Evolutionary conservation across 2,888 invertebrate genomes (phyloP).

Genomic region (Eulithis prunata): DNA sequence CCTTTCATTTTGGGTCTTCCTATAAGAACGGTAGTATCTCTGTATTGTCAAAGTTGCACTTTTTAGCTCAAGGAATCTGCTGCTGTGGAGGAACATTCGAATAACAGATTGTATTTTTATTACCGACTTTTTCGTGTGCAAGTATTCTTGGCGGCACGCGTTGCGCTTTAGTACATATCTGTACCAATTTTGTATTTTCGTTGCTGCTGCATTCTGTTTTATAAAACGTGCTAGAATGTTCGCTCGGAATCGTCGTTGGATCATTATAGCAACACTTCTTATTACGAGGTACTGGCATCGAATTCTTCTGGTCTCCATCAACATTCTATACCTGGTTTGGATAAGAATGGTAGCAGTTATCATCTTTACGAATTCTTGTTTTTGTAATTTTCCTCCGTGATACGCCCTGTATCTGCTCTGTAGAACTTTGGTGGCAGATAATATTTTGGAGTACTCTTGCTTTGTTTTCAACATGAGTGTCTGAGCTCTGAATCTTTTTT

Average conservation of each 20-base stretch:
- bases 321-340: slow-evolving; percentile 68
- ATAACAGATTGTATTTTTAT: slow-evolving; percentile 66
- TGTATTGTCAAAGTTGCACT: slow-evolving; percentile 66
- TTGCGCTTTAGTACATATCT: slow-evolving; percentile 55
- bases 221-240: slow-evolving; percentile 49
- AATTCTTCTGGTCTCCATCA: slow-evolving; percentile 49
- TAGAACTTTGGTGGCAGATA: slow-evolving; percentile 65
- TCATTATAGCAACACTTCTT: slow-evolving; percentile 51
- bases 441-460: slow-evolving; percentile 58
- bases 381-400: slow-evolving; percentile 53
- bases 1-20: slow-evolving; percentile 49
- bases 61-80: slow-evolving; percentile 50
- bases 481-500: slow-evolving; percentile 69
- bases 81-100: slow-evolving; percentile 61
- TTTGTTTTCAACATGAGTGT: slow-evolving; percentile 62
- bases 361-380: slow-evolving; percentile 53
- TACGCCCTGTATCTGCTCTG: slow-evolving; percentile 69
- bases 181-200: slow-evolving; percentile 72
- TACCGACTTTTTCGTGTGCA: slow-evolving; percentile 55
- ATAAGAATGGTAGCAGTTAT: slow-evolving; percentile 63
- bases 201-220: slow-evolving; percentile 53
- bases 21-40: slow-evolving; percentile 64
- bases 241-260: slow-evolving; percentile 69
- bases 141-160: slow-evolving; percentile 53
- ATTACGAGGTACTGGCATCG: slow-evolving; percentile 56